A percentile compares a stretch with the other conserved stretches of the same genome.
Evolutionary conservation across 2,888 invertebrate genomes (phyloP).

Genomic region (Chymomyza caudatula): DNA sequence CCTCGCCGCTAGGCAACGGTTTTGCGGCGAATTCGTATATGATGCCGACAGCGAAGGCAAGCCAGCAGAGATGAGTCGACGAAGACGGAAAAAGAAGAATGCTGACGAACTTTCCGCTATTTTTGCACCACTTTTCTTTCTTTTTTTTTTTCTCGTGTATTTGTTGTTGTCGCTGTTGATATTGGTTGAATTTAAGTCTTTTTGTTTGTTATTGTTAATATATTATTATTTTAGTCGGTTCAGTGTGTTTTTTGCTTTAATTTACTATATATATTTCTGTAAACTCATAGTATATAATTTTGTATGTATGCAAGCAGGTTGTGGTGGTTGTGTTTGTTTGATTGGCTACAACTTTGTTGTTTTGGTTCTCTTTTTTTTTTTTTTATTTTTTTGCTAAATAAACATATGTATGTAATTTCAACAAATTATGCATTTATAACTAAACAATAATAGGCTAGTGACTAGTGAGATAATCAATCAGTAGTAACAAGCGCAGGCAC

Average conservation of each 20-base stretch:
- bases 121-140: slow-evolving; percentile 27
- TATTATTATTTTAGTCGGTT: slow-evolving; percentile 4
- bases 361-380: not conserved
- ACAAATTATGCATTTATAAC: slow-evolving; percentile 17
- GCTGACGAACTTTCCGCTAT: slow-evolving; percentile 49
- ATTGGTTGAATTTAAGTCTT: not conserved
- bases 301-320: not conserved
- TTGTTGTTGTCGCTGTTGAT: slow-evolving; percentile 31
- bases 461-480: not conserved
- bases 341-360: slow-evolving; percentile 18
- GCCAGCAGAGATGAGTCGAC: not conserved
- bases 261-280: slow-evolving; percentile 28
- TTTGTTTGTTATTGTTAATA: slow-evolving; percentile 10
- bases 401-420: slow-evolving; percentile 27
- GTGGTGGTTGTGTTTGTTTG: slow-evolving; percentile 9
- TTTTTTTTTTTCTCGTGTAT: slow-evolving; percentile 15
- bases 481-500: not conserved
- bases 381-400: slow-evolving; percentile 15
- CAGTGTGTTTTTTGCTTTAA: too few relatives aligned
- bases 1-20: not conserved
- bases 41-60: not conserved
- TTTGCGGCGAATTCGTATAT: not conserved
- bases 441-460: not conserved
- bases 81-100: not conserved
- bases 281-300: not conserved